phyloP scores from a whole-genome alignment of 2,113 vertebrate genomes.

The Chascanopsetta lugubris region DNA sequence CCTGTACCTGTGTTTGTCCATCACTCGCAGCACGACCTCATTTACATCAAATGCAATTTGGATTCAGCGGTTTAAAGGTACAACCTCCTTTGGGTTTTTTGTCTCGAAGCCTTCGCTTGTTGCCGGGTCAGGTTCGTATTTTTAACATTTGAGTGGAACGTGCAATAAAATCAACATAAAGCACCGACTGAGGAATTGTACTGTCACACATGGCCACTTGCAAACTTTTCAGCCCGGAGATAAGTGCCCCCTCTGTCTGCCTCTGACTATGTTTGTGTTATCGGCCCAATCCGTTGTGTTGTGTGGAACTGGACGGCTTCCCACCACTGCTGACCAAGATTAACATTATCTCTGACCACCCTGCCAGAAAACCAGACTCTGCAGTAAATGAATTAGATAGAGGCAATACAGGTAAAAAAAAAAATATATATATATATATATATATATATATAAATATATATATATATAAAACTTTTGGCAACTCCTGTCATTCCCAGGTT shows the following conservation, averaged over 20 bases:
- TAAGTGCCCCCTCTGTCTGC: slow-evolving; percentile 70
- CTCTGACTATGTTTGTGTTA: slow-evolving; percentile 71
- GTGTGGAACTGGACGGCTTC: slow-evolving; percentile 65
- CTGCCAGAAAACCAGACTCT: slow-evolving; percentile 75
- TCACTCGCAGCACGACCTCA: slow-evolving; percentile 11
- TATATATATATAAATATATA: no score
- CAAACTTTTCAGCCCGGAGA: slow-evolving; percentile 67
- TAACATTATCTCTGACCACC: slow-evolving; percentile 80
- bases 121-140: not conserved
- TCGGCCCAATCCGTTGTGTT: slow-evolving; percentile 72
- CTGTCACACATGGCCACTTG: slow-evolving; percentile 67
- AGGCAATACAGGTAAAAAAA: slow-evolving; percentile 59
- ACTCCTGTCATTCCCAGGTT: slow-evolving; percentile 52
- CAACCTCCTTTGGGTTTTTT: not conserved
- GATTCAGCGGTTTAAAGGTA: not conserved
- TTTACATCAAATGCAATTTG: slow-evolving; percentile 1
- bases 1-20: slow-evolving; percentile 31
- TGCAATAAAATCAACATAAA: slow-evolving; percentile 57
- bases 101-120: not conserved
- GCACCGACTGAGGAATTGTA: slow-evolving; percentile 41
- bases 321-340: slow-evolving; percentile 77
- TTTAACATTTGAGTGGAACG: slow-evolving; percentile 27
- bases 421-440: not conserved
- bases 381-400: slow-evolving; percentile 76
- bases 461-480: slow-evolving; percentile 67